These are phyloP conservation scores for Coreius guichenoti DNA, from an alignment of 2,797 vertebrate genomes.

Conservation along the genomic window DNA sequence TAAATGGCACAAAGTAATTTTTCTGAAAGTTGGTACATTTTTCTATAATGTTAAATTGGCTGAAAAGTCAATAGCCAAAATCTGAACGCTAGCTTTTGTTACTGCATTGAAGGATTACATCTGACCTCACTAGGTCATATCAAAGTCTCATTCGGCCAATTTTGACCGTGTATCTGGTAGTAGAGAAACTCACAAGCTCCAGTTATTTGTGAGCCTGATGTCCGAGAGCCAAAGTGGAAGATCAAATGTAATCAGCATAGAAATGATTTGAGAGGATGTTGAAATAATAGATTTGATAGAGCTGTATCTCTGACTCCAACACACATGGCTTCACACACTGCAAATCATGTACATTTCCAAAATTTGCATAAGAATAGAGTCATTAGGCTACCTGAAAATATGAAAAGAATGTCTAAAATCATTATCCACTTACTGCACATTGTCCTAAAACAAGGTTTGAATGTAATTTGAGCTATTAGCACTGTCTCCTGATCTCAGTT, in stretches of 20 bases:
- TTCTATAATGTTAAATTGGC: neutral
- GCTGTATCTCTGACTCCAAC: neutral
- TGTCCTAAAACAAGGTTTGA: neutral
- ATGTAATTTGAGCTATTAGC: neutral
- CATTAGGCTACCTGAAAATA: neutral
- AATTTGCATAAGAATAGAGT: neutral
- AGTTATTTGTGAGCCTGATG: neutral
- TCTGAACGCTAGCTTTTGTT: neutral
- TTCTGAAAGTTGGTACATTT: neutral
- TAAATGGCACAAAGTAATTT: neutral
- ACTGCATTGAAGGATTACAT: neutral
- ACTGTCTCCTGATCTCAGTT: neutral
- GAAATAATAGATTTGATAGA: conserved; percentile 1
- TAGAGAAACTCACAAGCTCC: neutral
- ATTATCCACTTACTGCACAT: too few relatives aligned
- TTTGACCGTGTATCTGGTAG: neutral
- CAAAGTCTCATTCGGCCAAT: neutral
- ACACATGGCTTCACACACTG: neutral
- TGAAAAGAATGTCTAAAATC: too few relatives aligned
- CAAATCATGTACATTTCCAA: neutral
- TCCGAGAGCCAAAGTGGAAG: too few relatives aligned
- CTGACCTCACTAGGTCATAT: neutral
- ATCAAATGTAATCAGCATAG: neutral
- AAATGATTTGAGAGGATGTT: neutral
- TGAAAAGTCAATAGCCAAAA: neutral